Percentiles rank a stretch among this genome's conserved stretches.
These are phyloP conservation scores for Atlantisia rogersi DNA, from an alignment of 2,113 vertebrate genomes.

Conservation along the genomic window DNA sequence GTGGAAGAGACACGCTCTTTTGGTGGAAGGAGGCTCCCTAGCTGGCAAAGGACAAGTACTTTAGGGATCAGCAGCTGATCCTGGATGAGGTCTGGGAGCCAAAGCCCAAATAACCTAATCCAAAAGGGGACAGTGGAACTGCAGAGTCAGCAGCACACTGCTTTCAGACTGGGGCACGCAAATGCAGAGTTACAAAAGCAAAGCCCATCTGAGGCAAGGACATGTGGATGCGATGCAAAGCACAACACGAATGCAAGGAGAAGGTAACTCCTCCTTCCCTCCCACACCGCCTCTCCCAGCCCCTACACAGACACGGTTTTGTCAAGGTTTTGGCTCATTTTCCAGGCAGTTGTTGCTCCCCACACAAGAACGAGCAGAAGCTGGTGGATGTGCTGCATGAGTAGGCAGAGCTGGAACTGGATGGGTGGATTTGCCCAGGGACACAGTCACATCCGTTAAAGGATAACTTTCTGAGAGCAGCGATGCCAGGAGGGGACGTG, in stretches of 20 bases:
- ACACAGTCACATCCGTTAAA: not conserved
- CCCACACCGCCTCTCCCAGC: not conserved
- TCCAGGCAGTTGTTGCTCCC: not conserved
- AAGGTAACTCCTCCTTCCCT: not conserved
- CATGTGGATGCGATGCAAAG: too few species aligned
- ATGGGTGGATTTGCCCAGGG: not conserved
- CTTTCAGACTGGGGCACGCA: not conserved
- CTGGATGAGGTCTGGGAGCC: not conserved
- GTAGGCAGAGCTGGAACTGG: not conserved
- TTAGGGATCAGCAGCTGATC: not conserved
- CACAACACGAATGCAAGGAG: not conserved
- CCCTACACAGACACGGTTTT: not conserved
- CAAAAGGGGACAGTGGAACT: not conserved
- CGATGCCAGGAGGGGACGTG: not conserved
- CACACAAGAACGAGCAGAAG: not conserved
- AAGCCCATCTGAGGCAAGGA: not conserved
- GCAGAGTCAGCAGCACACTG: not conserved
- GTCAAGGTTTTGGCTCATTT: not conserved
- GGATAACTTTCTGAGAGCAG: not conserved
- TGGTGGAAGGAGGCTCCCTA: not conserved
- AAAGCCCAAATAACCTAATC: not conserved
- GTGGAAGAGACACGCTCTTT: fast-evolving
- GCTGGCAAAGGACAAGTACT: not conserved
- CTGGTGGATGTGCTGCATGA: not conserved
- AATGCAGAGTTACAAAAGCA: too few species aligned